Evolutionary conservation across 2,888 invertebrate species (phyloP).

Genomic region (Silvanus unidentatus): DNA sequence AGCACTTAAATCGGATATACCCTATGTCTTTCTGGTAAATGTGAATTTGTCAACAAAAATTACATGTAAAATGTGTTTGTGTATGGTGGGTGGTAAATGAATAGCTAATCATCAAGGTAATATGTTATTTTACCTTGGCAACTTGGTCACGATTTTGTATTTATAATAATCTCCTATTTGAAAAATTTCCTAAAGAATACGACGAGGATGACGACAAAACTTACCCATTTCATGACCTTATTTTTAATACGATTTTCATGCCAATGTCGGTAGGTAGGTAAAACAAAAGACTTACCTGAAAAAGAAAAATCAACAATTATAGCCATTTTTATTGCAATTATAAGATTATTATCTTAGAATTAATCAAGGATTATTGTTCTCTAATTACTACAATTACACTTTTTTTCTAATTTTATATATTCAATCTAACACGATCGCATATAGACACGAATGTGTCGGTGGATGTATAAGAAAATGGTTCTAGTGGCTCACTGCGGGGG

Average conservation of each 20-base stretch:
- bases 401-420: too few relatives aligned
- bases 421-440: not conserved
- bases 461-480: conserved; percentile 18
- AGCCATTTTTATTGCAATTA: too few relatives aligned
- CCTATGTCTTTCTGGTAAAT: too few relatives aligned
- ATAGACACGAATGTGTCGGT: not conserved
- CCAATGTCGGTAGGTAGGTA: not conserved
- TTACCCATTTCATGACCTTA: conserved; percentile 2
- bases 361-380: too few relatives aligned
- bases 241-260: not conserved
- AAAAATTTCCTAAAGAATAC: too few relatives aligned
- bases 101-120: conserved; percentile 1
- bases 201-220: not conserved
- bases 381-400: too few relatives aligned
- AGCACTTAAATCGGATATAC: too few relatives aligned
- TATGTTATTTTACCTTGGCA: not conserved
- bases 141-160: not conserved
- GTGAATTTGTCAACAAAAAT: too few relatives aligned
- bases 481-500: conserved; percentile 35
- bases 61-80: not conserved
- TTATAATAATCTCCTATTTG: not conserved
- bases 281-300: conserved; percentile 9
- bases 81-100: not conserved
- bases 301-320: conserved; percentile 1
- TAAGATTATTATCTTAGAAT: too few relatives aligned